Conservation (phyloP, 2,888 invertebrate genomes). For the Oligia fasciuncula region DNA sequence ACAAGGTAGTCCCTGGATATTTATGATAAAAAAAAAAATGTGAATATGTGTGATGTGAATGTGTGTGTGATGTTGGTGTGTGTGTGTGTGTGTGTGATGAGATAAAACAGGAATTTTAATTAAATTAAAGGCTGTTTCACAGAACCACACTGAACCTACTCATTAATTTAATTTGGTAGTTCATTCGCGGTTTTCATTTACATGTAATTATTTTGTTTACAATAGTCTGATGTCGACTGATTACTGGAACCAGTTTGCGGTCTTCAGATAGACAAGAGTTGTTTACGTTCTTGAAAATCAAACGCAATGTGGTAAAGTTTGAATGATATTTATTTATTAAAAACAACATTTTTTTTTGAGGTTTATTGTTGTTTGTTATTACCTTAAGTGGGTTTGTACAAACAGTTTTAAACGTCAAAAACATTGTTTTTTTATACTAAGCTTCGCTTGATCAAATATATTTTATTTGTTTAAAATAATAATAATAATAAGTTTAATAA, state of each 20-base stretch:
- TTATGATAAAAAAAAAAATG: no score
- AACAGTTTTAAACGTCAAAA: not conserved
- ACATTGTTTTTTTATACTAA: not conserved
- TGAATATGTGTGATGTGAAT: no score
- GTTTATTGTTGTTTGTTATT: not conserved
- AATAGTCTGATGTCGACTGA: not conserved
- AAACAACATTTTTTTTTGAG: not conserved
- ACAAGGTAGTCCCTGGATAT: no score
- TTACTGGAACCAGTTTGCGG: not conserved
- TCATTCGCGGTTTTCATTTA: constrained; percentile 8
- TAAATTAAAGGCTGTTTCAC: constrained; percentile 3
- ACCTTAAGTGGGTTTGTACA: not conserved
- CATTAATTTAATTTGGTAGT: constrained; percentile 14
- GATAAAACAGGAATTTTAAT: not conserved
- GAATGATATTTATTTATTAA: not conserved
- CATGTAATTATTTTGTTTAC: constrained; percentile 36
- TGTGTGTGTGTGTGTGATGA: no score
- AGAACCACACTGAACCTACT: not conserved
- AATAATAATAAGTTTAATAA: no score
- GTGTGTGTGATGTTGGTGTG: no score
- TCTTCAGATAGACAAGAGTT: not conserved
- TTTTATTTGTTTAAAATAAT: not conserved
- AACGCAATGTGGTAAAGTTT: not conserved
- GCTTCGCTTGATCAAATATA: not conserved
- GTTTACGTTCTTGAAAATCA: not conserved